phyloP scores from a whole-genome alignment of 2,797 vertebrate species.

The Hydrocynus forskahlii region DNA sequence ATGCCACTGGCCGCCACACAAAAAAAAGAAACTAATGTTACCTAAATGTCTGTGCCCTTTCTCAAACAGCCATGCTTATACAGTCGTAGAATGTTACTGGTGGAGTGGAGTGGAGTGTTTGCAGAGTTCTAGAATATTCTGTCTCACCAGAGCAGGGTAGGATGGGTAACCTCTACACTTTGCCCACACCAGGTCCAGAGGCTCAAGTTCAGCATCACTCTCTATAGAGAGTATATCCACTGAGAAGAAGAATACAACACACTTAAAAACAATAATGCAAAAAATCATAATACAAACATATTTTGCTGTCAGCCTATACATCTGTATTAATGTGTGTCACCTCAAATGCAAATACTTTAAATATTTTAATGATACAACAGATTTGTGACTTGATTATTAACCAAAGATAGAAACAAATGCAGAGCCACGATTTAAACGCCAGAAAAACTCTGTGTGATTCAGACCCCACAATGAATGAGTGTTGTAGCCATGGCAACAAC shows the following conservation, averaged over 20 bases:
- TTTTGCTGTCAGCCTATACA: too few species aligned
- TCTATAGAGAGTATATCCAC: constrained; percentile 85
- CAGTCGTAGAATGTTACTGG: neutral
- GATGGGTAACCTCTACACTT: constrained; percentile 98
- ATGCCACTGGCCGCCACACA: too few species aligned
- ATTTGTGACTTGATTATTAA: too few species aligned
- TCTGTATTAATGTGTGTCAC: neutral
- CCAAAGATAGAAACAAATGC: too few species aligned
- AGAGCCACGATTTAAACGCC: too few species aligned
- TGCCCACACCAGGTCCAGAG: constrained; percentile 96
- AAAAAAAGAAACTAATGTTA: too few species aligned
- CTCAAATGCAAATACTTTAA: too few species aligned
- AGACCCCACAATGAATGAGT: too few species aligned
- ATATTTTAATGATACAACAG: neutral
- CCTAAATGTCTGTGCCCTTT: too few species aligned
- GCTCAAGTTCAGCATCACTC: constrained; percentile 85
- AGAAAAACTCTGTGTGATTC: too few species aligned
- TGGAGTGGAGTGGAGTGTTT: neutral
- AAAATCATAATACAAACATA: neutral
- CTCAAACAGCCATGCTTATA: neutral
- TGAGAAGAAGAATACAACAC: constrained; percentile 29
- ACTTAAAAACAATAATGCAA: neutral
- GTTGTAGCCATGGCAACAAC: too few species aligned
- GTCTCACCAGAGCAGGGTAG: constrained; percentile 94
- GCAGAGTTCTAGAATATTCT: neutral